A percentile compares a stretch with the other conserved stretches of the same genome.
These are phyloP conservation scores for Nysson spinosus DNA, from an alignment of 2,888 invertebrate genomes.

Conservation along the genomic window DNA sequence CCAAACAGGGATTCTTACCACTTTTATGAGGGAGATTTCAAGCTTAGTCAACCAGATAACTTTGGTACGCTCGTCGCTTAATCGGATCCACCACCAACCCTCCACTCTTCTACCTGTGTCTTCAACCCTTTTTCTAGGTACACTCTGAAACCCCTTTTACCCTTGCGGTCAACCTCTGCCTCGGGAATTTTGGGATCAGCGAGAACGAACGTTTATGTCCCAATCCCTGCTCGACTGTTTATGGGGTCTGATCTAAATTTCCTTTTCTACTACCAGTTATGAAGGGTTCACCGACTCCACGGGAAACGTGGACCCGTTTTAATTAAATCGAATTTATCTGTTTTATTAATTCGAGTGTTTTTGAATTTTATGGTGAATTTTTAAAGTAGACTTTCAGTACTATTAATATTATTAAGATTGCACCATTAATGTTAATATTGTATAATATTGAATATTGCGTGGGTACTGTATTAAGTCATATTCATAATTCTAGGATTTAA, in stretches of 20 bases:
- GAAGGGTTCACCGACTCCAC: conserved; percentile 9
- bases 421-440: too few species aligned
- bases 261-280: conserved; percentile 8
- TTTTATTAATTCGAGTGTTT: too few species aligned
- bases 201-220: conserved; percentile 25
- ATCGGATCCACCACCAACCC: conserved; percentile 42
- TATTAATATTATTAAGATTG: too few species aligned
- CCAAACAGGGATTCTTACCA: conserved; percentile 71
- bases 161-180: background rate
- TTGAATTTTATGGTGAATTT: too few species aligned
- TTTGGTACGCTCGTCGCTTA: conserved; percentile 61
- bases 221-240: conserved; percentile 23
- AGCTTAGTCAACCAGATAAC: conserved; percentile 70
- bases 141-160: conserved; percentile 33
- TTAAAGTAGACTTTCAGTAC: too few species aligned
- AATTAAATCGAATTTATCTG: too few species aligned
- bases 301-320: too few species aligned
- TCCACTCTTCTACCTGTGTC: conserved; percentile 12
- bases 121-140: conserved; percentile 40
- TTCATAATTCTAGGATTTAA: too few species aligned
- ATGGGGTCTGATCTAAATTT: conserved; percentile 17
- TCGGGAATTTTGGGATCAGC: conserved; percentile 49
- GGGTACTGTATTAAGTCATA: too few species aligned
- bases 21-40: conserved; percentile 73
- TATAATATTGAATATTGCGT: too few species aligned